phyloP scores from a whole-genome alignment of 2,113 vertebrate species.

The Antigone vipio region DNA sequence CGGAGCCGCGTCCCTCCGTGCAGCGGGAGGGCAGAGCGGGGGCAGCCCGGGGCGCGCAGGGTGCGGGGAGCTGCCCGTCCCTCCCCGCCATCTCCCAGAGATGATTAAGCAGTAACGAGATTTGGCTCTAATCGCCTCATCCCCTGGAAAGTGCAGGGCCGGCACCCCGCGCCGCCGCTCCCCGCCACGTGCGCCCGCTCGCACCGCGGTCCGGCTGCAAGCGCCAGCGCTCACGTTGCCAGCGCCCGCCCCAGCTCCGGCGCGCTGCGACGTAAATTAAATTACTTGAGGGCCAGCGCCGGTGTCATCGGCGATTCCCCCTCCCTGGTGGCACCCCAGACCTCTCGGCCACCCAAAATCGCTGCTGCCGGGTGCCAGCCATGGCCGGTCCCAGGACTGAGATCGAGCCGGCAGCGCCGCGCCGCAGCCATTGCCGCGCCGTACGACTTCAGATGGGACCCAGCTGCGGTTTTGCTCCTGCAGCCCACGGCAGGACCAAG shows the following conservation, averaged over 20 bases:
- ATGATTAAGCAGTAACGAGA: constrained; percentile 52
- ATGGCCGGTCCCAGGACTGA: neutral
- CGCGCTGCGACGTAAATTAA: fast-evolving
- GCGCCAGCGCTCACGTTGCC: neutral
- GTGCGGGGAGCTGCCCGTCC: neutral
- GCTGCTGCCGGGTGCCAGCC: fast-evolving
- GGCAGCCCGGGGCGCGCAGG: neutral
- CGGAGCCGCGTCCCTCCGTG: fast-evolving
- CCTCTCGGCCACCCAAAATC: neutral
- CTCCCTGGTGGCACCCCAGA: fast-evolving
- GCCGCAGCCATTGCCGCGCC: fast-evolving
- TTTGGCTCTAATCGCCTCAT: constrained; percentile 33
- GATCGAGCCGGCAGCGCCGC: fast-evolving
- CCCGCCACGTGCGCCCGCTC: neutral
- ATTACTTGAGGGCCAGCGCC: neutral
- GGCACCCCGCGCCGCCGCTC: neutral
- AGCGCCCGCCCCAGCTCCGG: fast-evolving
- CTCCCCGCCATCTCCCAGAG: neutral
- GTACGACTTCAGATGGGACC: neutral
- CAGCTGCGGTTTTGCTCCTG: neutral
- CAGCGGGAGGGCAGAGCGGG: neutral
- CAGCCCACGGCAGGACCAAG: neutral
- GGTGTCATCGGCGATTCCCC: neutral
- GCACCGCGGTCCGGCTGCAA: neutral
- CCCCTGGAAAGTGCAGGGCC: neutral